Base-by-base conservation (phyloP, 2,797 vertebrate species). In the Megaceryle alcyon region DNA sequence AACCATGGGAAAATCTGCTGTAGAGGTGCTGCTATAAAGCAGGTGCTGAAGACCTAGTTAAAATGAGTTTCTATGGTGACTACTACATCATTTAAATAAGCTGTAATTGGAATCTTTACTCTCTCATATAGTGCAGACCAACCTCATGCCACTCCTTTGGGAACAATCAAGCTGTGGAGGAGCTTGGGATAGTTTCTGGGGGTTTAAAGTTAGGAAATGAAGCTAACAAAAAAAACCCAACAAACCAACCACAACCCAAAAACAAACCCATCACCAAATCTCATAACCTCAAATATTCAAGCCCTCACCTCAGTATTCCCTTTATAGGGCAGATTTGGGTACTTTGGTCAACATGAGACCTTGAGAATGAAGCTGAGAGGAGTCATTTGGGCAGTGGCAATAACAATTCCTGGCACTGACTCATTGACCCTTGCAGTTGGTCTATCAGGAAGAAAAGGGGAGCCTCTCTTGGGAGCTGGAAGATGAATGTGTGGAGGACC, bases 91-190 rank as follows among this genome's bases (percentile, higher is more conserved):
- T 41, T 41, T 41, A 41, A 41, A 41, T 41, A 41, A 41, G 39
- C 39, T 41, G 39, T 41, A 41, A 41, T 14, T 41, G 14, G 39
- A 41, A 41, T 73, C 6, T 14, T 51, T 73, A 56, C 33, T 66
- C 31, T 46, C 12, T 63, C 31, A 37, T 25, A 21, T 0, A 49
- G 10, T 31, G 17, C 37, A 77, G 37, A 43, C 28, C 25, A 60
- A 5, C 5, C 4, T n/a, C 35, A 7, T 1, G 2, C n/a, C 1
- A 0, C 5, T 84, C 7, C 33, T 84, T 33, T 84, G 49, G 22
- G 49, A 7, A 10, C 43, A 35, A 75, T 37, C 33, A 41, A 72
- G 46, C 14, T 35, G 11, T 79, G 59, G 43, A 83, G 43, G 15
- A 76, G 14, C 8, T 80, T 2, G 1, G 12, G 22, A 7, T 31